A percentile compares a stretch with the other conserved stretches of the same genome.
Evolutionary conservation across 1,140 invertebrate genomes (phyloP).

Genomic region (Diprion similis): DNA sequence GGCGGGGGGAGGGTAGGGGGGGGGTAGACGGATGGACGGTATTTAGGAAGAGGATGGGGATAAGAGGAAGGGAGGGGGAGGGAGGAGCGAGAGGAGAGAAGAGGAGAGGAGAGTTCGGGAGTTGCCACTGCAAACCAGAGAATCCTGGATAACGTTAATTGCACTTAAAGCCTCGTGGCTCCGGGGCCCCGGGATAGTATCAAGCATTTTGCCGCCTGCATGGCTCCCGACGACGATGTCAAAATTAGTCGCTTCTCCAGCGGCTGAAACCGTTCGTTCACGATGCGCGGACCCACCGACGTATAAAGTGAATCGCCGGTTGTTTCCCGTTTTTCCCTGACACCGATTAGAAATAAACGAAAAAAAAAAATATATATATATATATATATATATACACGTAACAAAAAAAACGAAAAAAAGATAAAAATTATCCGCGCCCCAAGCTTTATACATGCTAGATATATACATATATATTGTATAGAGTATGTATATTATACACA

Average conservation of each 20-base stretch:
- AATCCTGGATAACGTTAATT: conserved; percentile 7
- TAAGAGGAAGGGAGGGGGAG: neutral
- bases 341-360: too few relatives aligned
- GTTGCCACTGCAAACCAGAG: conserved; percentile 4
- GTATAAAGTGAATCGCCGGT: neutral
- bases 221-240: neutral
- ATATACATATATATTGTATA: too few relatives aligned
- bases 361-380: too few relatives aligned
- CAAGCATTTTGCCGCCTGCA: neutral
- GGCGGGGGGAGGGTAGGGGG: neutral
- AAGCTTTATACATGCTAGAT: too few relatives aligned
- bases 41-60: neutral
- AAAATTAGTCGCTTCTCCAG: neutral
- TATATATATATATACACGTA: too few relatives aligned
- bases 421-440: too few relatives aligned
- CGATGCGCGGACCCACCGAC: neutral
- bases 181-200: neutral
- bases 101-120: neutral
- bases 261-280: neutral
- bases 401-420: too few relatives aligned
- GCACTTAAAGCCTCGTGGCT: conserved; percentile 6
- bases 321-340: too few relatives aligned
- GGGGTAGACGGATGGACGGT: neutral
- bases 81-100: neutral
- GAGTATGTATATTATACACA: too few relatives aligned